These are phyloP conservation scores for Mareca strepera DNA, from an alignment of 2,797 vertebrate genomes.

Conservation along the genomic window DNA sequence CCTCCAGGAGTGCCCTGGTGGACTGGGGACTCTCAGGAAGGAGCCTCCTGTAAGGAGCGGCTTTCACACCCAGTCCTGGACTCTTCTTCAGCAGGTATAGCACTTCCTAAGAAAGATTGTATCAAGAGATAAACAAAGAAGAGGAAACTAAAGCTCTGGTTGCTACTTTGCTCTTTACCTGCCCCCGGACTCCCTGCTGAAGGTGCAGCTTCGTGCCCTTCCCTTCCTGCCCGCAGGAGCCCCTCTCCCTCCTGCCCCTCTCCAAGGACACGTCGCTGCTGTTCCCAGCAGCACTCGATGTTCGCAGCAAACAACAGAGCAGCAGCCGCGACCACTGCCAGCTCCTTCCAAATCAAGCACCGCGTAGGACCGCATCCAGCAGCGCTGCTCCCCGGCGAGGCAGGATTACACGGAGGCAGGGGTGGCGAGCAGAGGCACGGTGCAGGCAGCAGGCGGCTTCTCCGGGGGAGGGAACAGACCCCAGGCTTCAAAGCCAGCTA, in stretches of 20 bases:
- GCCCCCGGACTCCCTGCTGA: background rate
- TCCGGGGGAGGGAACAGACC: background rate
- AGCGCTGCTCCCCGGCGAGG: background rate
- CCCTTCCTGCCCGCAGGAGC: background rate
- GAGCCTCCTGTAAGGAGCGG: background rate
- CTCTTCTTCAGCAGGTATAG: background rate
- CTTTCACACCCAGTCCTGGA: background rate
- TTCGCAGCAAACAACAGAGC: background rate
- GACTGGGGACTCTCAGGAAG: background rate
- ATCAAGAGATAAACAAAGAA: constrained; percentile 7
- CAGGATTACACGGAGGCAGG: background rate
- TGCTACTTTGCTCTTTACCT: background rate
- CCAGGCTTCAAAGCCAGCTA: constrained; percentile 25
- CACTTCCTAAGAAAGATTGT: background rate
- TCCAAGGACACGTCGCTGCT: background rate
- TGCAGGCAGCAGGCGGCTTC: background rate
- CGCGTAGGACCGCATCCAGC: accelerated
- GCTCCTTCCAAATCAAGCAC: background rate
- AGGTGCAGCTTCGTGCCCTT: background rate
- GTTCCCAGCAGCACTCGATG: background rate
- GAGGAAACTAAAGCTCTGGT: constrained; percentile 3
- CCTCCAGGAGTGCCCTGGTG: background rate
- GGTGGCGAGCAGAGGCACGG: background rate
- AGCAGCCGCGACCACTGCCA: background rate
- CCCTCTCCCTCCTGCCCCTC: background rate